Conservation (phyloP, 2,888 invertebrate species). For the Hirtodrosophila trivittata region DNA sequence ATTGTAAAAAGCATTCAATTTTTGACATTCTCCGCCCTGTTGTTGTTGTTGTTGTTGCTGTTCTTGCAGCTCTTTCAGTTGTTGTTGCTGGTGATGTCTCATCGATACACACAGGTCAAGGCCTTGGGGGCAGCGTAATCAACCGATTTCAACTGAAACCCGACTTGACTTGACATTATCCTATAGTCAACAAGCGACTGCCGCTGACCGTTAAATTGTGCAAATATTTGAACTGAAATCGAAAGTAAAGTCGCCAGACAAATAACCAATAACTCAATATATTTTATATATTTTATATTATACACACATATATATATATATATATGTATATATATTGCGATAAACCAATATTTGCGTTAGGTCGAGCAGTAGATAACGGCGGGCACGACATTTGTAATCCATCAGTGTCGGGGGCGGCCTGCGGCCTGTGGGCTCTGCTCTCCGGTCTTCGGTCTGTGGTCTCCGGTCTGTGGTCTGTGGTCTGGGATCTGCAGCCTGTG, state of each 20-base stretch:
- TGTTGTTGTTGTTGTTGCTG: constrained; percentile 3
- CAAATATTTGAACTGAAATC: constrained; percentile 66
- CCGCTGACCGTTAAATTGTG: constrained; percentile 69
- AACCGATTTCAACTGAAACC: background rate
- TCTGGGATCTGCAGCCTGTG: no score
- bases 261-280: constrained; percentile 57
- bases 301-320: background rate
- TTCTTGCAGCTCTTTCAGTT: no score
- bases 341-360: constrained; percentile 62
- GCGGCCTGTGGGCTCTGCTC: background rate
- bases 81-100: background rate
- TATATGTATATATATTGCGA: constrained; percentile 41
- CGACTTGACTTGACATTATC: constrained; percentile 20
- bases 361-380: constrained; percentile 41
- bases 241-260: constrained; percentile 62
- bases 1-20: constrained; percentile 25
- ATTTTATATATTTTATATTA: constrained; percentile 36
- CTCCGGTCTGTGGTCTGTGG: background rate
- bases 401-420: constrained; percentile 74
- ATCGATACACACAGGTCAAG: constrained; percentile 43
- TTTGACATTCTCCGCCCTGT: constrained; percentile 44
- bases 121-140: constrained; percentile 43
- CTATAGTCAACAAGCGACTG: constrained; percentile 39
- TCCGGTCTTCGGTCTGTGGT: background rate
- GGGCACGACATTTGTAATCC: constrained; percentile 57